These are phyloP conservation scores for Mormyrus proboscirostris DNA, from an alignment of 2,797 vertebrate genomes.

Conservation along the genomic window DNA sequence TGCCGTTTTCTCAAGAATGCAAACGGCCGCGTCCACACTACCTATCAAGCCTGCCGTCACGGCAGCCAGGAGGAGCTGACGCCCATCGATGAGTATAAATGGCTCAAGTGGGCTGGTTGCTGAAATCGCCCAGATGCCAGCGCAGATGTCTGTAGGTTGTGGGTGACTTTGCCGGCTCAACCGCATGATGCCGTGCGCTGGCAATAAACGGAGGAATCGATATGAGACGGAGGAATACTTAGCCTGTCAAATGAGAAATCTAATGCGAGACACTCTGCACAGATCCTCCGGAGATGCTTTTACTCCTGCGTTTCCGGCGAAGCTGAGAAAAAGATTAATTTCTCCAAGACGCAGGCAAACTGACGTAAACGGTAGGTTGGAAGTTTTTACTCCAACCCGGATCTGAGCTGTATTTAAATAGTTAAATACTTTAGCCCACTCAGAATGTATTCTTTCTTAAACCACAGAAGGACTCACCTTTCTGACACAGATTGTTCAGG, in stretches of 20 bases:
- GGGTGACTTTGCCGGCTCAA: not conserved
- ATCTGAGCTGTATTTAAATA: not conserved
- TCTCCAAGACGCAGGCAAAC: not conserved
- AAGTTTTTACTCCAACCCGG: not conserved
- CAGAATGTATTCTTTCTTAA: not conserved
- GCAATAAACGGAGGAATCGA: not conserved
- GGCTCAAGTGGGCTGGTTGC: not conserved
- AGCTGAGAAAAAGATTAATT: not conserved
- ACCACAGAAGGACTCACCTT: not conserved
- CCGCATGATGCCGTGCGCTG: not conserved
- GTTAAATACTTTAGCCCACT: not conserved
- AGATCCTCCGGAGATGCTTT: not conserved
- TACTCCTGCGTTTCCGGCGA: not conserved
- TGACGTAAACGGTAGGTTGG: conserved; percentile 1
- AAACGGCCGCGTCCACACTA: not conserved
- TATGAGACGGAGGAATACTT: not conserved
- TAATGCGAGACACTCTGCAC: not conserved
- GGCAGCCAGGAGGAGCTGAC: not conserved
- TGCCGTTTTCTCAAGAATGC: too few relatives aligned
- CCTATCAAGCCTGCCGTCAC: not conserved
- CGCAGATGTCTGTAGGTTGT: not conserved
- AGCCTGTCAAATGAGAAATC: not conserved
- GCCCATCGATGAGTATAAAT: not conserved
- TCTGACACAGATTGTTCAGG: not conserved
- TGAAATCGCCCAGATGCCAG: not conserved